Evolutionary conservation across 2,113 vertebrate genomes (phyloP).

Genomic region (Smithornis capensis): DNA sequence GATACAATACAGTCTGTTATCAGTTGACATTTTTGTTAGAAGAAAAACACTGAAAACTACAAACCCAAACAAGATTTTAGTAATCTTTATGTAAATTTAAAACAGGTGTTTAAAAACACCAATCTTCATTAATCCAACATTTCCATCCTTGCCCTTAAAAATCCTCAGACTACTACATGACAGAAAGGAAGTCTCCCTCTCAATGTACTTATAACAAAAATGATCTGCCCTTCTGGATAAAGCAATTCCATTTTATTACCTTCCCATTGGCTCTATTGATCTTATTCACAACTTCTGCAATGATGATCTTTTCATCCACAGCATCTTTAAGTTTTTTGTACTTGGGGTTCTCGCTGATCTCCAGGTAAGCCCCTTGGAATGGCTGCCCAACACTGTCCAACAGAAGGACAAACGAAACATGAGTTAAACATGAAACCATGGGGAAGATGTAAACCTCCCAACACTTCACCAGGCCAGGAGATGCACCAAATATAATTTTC

Average conservation of each 20-base stretch:
- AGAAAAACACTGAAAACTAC: neutral
- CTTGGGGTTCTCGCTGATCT: constrained; percentile 95
- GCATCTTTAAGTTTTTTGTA: constrained; percentile 92
- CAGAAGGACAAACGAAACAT: neutral
- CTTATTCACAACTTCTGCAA: constrained; percentile 96
- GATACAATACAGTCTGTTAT: neutral
- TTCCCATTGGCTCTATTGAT: constrained; percentile 97
- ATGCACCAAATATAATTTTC: neutral
- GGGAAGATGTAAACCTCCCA: neutral
- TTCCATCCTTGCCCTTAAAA: neutral
- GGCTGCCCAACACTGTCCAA: constrained; percentile 88
- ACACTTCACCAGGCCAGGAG: neutral
- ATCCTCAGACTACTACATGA: neutral
- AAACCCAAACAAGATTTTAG: neutral
- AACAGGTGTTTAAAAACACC: neutral
- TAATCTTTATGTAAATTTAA: neutral
- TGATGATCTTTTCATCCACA: constrained; percentile 92
- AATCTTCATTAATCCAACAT: neutral
- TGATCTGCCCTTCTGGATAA: neutral
- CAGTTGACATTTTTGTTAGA: neutral
- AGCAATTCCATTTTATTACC: constrained; percentile 71
- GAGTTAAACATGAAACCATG: neutral
- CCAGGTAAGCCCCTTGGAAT: constrained; percentile 96
- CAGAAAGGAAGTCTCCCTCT: neutral
- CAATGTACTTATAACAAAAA: neutral